These are phyloP conservation scores for Porites australiensis DNA, from an alignment of 64 coral and sea anemone genomes.

Conservation along the genomic window DNA sequence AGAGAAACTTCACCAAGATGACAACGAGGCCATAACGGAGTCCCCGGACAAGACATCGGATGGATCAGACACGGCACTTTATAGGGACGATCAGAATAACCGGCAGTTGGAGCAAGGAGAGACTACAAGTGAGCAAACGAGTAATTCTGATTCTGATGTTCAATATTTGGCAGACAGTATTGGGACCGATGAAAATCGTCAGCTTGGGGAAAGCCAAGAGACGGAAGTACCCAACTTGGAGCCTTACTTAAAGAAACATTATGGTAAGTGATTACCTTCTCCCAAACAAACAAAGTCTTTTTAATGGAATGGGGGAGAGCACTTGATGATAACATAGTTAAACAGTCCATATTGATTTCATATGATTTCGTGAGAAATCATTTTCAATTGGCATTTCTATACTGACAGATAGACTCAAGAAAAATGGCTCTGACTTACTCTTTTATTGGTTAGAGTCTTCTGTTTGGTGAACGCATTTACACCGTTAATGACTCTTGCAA, in stretches of 20 bases:
- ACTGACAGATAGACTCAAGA: too few species aligned
- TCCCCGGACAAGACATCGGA: background rate
- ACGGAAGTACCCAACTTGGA: background rate
- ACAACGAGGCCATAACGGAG: background rate
- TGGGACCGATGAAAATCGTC: background rate
- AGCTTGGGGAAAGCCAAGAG: background rate
- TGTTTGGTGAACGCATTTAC: too few species aligned
- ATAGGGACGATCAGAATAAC: background rate
- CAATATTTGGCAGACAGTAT: constrained; percentile 22
- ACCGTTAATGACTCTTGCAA: too few species aligned
- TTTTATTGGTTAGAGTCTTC: too few species aligned
- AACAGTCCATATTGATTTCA: too few species aligned
- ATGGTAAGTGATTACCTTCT: background rate
- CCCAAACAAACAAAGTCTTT: too few species aligned
- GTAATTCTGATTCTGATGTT: background rate
- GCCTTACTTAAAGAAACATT: constrained; percentile 16
- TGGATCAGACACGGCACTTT: background rate
- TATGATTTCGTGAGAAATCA: too few species aligned
- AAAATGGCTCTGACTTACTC: too few species aligned
- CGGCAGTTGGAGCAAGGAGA: background rate
- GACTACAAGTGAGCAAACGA: background rate
- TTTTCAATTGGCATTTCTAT: too few species aligned
- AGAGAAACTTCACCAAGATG: background rate
- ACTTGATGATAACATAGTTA: too few species aligned
- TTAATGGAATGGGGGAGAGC: too few species aligned